Percentiles rank a stretch among this genome's conserved stretches.
These are phyloP conservation scores for Scomber colias DNA, from an alignment of 2,113 vertebrate species.

Conservation along the genomic window DNA sequence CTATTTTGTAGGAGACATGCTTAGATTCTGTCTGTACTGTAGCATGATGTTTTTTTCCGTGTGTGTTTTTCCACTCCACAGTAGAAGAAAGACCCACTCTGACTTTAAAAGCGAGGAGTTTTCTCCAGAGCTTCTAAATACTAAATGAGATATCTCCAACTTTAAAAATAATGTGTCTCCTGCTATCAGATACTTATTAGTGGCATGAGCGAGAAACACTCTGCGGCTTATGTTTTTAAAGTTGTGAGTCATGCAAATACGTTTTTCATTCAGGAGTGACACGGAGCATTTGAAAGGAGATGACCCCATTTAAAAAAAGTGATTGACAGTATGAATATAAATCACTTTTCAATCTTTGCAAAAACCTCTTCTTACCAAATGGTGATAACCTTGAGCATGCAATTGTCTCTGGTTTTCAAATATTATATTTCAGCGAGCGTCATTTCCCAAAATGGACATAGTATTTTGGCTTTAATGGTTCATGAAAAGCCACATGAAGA, in stretches of 20 bases:
- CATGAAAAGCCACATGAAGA: constrained; percentile 32
- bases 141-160: constrained; percentile 15
- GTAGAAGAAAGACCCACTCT: not conserved
- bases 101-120: not conserved
- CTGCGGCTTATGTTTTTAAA: constrained; percentile 33
- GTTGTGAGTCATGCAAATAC: constrained; percentile 19
- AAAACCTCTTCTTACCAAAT: constrained; percentile 10
- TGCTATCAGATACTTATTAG: not conserved
- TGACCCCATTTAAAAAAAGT: constrained; percentile 45
- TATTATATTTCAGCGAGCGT: not conserved
- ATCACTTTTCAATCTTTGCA: constrained; percentile 2
- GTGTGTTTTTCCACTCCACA: not conserved
- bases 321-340: constrained; percentile 53
- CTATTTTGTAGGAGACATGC: not conserved
- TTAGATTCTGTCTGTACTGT: not conserved
- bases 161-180: constrained; percentile 9
- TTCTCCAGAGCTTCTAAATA: constrained; percentile 1
- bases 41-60: too few species aligned
- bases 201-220: constrained; percentile 2
- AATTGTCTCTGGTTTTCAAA: constrained; percentile 25
- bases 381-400: constrained; percentile 28
- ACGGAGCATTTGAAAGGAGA: constrained; percentile 20
- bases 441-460: not conserved
- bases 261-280: constrained; percentile 52
- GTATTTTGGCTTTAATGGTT: constrained; percentile 19